These are phyloP conservation scores for Microctenopoma lineatum DNA, from an alignment of 2,797 vertebrate genomes.

Conservation along the genomic window DNA sequence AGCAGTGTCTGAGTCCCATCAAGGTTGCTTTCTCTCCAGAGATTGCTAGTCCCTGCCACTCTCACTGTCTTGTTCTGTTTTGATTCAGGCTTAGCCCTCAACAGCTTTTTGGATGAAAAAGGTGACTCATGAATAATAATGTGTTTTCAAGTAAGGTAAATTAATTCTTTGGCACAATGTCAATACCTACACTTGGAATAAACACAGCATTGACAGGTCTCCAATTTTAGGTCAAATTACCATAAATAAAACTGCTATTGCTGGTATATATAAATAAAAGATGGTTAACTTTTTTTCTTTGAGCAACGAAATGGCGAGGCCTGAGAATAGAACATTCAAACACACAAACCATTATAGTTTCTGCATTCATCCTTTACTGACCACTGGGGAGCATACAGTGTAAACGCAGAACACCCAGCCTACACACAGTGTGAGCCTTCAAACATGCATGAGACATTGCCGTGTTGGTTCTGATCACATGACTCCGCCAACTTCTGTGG, in stretches of 20 bases:
- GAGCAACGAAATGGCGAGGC: neutral
- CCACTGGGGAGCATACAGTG: neutral
- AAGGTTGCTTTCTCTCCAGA: conserved; percentile 68
- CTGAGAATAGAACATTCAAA: conserved; percentile 6
- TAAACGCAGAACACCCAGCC: neutral
- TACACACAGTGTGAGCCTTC: neutral
- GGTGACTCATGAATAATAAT: conserved; percentile 76
- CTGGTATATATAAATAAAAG: conserved; percentile 1
- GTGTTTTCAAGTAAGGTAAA: conserved; percentile 63
- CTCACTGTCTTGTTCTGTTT: conserved; percentile 66
- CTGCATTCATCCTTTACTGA: neutral
- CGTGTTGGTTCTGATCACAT: neutral
- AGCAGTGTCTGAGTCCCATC: conserved; percentile 68
- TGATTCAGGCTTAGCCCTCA: conserved; percentile 71
- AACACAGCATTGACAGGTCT: conserved; percentile 54
- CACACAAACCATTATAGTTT: neutral
- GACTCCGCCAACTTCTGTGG: no score
- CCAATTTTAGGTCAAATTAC: conserved; percentile 36
- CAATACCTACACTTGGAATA: conserved; percentile 49
- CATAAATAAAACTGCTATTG: conserved; percentile 28
- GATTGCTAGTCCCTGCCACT: conserved; percentile 56
- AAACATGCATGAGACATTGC: neutral
- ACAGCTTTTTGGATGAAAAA: conserved; percentile 69
- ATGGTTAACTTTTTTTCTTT: neutral
- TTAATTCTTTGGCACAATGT: conserved; percentile 62